Base-by-base conservation (phyloP, 1,140 invertebrate species). In the Drosophila subpulchrella region DNA sequence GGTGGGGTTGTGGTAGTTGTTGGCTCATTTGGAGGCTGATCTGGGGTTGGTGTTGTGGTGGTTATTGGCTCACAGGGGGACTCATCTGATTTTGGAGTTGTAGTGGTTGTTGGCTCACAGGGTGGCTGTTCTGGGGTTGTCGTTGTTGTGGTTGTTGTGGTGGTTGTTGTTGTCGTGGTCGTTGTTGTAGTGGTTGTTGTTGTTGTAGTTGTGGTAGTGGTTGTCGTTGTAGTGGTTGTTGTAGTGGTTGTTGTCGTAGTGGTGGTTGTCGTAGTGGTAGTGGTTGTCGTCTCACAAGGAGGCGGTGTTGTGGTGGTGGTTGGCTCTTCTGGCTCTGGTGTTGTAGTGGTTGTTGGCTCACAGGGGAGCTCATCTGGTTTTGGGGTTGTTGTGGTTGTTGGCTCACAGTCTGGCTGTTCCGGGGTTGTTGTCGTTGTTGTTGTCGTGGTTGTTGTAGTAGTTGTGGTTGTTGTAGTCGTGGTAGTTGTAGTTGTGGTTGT, bases 1-100 rank as follows among this genome's bases (percentile, higher is more conserved):
- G 47, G 54, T 4, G 73, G 50, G 1, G 60, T 60, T 13, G 57
- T 58, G 17, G 58, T 57, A 0, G 73, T 55, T 0, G 48, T 54
- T 46, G 27, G 27, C 27, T 27, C 27, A 27, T 3, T 2, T 4
- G 71, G 67, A 0, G 56, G 13, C 2, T 56, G 38, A 0, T 27
- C 27, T 4, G 48, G 39, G 13, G 13, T 27, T 27, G 27, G 27
- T 27, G 27, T 27, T 27, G 27, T 27, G 5, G 27, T 27, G 27
- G 27, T 27, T 5, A 5, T 27, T 27, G 3, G 27, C 27, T 27
- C 27, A 5, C 27, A 27, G 27, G 27, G 27, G 20, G 20, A 20
- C 0, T 20, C 20, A 20, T 20, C 20, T 20, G 20, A 2, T 20
- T 20, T 20, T 4, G 47, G 47, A 0, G 47, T 8, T 30, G 24